A percentile compares a stretch with the other conserved stretches of the same genome.
phyloP scores from a whole-genome alignment of 2,113 vertebrate genomes.

The Crypturellus undulatus region DNA sequence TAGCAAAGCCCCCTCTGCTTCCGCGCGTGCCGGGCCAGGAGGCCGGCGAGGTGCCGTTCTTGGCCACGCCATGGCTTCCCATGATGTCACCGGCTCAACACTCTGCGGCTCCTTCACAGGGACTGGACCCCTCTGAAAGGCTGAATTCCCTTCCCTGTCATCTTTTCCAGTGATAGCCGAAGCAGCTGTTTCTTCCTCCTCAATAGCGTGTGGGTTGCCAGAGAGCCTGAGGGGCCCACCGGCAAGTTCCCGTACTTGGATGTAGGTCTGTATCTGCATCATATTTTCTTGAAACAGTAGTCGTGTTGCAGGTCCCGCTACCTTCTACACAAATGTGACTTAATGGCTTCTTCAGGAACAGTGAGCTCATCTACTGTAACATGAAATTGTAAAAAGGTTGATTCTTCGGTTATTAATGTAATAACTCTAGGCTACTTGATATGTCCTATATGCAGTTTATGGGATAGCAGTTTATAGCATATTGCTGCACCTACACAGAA shows the following conservation, averaged over 20 bases:
- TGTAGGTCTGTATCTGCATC: constrained; percentile 48
- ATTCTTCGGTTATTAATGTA: constrained; percentile 57
- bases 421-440: constrained; percentile 66
- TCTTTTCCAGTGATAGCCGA: constrained; percentile 50
- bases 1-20: neutral
- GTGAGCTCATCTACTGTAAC: constrained; percentile 54
- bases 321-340: constrained; percentile 62
- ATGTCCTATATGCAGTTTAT: constrained; percentile 46
- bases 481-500: constrained; percentile 44
- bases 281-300: constrained; percentile 71
- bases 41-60: accelerated
- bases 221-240: constrained; percentile 42
- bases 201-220: neutral
- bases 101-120: neutral
- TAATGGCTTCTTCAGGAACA: constrained; percentile 49
- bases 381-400: constrained; percentile 40
- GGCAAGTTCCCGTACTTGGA: constrained; percentile 65
- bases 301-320: neutral
- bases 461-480: constrained; percentile 47
- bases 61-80: neutral
- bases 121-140: neutral
- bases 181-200: constrained; percentile 72
- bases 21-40: accelerated
- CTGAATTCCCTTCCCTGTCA: constrained; percentile 37
- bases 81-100: neutral